Evolutionary conservation across 2,797 vertebrate species (phyloP).

Genomic region (Heteromormyrus szaboi): DNA sequence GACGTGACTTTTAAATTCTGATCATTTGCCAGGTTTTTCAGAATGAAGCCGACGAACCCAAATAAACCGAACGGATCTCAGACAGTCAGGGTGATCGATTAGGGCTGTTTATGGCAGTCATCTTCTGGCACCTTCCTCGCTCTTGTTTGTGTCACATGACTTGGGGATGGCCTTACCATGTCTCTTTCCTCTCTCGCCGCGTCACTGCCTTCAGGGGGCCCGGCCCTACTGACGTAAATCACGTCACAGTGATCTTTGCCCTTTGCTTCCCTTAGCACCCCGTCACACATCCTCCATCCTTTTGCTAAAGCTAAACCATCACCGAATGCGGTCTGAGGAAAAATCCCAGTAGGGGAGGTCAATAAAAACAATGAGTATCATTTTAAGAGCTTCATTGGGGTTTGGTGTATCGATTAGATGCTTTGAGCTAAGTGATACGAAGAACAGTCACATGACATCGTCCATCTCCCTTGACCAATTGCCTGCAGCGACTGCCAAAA

Average conservation of each 20-base stretch:
- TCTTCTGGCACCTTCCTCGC: background rate
- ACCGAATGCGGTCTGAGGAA: constrained; percentile 40
- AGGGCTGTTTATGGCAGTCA: constrained; percentile 26
- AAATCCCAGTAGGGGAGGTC: background rate
- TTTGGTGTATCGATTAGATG: background rate
- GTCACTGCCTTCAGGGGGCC: constrained; percentile 43
- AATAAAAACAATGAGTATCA: background rate
- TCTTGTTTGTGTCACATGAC: constrained; percentile 40
- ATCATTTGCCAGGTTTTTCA: background rate
- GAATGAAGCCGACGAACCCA: background rate
- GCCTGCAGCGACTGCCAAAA: background rate
- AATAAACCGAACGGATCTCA: constrained; percentile 16
- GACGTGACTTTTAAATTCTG: background rate
- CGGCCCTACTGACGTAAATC: constrained; percentile 37
- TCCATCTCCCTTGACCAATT: background rate
- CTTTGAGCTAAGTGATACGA: background rate
- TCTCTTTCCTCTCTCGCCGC: constrained; percentile 52
- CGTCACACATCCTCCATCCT: constrained; percentile 35
- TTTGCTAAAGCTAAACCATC: constrained; percentile 43
- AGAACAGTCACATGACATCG: background rate
- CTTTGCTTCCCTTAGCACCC: constrained; percentile 49
- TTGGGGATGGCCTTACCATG: constrained; percentile 44
- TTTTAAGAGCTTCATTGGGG: background rate
- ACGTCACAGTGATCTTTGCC: constrained; percentile 45
- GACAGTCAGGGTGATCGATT: constrained; percentile 43